phyloP scores from a whole-genome alignment of 2,797 vertebrate genomes.

The Poeciliopsis infans region DNA sequence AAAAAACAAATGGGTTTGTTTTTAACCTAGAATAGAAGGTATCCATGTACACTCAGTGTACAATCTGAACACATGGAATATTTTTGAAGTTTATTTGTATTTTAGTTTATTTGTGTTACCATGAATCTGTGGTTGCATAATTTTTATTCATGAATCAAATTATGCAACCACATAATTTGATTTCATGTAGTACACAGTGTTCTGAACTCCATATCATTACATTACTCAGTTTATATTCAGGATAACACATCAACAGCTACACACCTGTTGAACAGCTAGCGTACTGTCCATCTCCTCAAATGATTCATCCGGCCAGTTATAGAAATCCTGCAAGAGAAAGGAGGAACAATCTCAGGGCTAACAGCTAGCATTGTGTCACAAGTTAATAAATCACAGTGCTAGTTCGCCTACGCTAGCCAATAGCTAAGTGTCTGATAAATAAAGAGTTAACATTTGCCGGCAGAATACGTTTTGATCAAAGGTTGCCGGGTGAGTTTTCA shows the following conservation, averaged over 20 bases:
- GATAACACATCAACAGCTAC: slow-evolving; percentile 10
- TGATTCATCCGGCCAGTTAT: slow-evolving; percentile 99
- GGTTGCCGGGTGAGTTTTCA: neutral
- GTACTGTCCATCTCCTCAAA: slow-evolving; percentile 99
- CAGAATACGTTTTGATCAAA: neutral
- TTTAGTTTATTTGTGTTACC: neutral
- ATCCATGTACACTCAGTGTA: neutral
- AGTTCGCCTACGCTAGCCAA: neutral
- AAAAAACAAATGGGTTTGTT: neutral
- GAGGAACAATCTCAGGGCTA: slow-evolving; percentile 6
- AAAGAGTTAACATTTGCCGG: no score
- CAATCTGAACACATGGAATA: neutral
- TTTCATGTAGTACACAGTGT: neutral
- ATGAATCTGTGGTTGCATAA: neutral
- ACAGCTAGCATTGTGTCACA: slow-evolving; percentile 2
- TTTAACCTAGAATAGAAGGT: neutral
- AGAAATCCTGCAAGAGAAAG: slow-evolving; percentile 88
- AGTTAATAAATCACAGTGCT: neutral
- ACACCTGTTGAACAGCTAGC: slow-evolving; percentile 96
- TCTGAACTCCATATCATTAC: neutral
- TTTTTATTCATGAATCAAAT: neutral
- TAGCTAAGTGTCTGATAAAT: neutral
- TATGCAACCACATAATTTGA: no score
- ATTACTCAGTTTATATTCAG: neutral
- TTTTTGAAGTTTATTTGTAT: no score